Evolutionary conservation across 2,888 invertebrate species (phyloP).

Genomic region (Eulithis testata): DNA sequence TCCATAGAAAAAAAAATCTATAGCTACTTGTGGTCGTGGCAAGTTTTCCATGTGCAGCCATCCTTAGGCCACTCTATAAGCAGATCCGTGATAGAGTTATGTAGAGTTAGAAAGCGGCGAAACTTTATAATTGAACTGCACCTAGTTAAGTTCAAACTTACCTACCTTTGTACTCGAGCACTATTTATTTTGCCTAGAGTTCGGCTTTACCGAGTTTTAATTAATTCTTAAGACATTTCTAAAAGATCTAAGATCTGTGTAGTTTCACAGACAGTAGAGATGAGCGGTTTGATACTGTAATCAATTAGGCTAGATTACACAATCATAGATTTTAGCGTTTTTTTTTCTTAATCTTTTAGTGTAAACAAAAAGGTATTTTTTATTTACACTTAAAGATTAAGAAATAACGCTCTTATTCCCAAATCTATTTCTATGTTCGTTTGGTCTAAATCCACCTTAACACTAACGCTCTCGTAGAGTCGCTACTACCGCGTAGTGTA

Average conservation of each 20-base stretch:
- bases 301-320: no score
- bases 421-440: no score
- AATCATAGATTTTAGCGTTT: no score
- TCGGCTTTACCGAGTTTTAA: slow-evolving; percentile 8
- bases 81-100: slow-evolving; percentile 9
- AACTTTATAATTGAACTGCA: slow-evolving; percentile 53
- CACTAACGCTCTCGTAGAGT: no score
- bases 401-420: no score
- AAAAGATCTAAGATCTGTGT: neutral
- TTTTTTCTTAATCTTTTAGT: no score
- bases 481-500: no score
- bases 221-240: slow-evolving; percentile 19
- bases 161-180: slow-evolving; percentile 38
- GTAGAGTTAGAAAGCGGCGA: slow-evolving; percentile 24
- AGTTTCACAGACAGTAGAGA: neutral
- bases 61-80: slow-evolving; percentile 3
- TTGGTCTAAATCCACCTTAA: no score
- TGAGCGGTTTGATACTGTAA: no score
- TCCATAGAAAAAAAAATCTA: no score
- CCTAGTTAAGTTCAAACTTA: slow-evolving; percentile 42
- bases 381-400: no score
- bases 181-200: slow-evolving; percentile 33
- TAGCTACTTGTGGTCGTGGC: neutral
- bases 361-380: no score
- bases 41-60: neutral